phyloP scores from a whole-genome alignment of 2,888 invertebrate genomes.

The Platypus cylindrus region DNA sequence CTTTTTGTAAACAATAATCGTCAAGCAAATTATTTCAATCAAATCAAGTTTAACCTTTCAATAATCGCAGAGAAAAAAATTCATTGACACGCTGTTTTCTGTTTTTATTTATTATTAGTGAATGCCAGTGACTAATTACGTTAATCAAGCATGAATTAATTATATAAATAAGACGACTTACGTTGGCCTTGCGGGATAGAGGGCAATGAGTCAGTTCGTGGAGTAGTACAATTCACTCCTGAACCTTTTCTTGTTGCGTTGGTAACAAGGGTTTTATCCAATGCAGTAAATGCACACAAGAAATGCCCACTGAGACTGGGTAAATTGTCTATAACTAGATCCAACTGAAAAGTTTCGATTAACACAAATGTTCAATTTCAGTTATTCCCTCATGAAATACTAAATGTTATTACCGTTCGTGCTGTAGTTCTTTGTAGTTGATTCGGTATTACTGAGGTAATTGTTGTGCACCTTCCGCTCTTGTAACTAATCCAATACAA shows the following conservation, averaged over 20 bases:
- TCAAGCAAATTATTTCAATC: no score
- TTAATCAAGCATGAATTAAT: neutral
- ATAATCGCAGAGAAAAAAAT: no score
- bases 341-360: constrained; percentile 48
- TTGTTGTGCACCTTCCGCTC: constrained; percentile 92
- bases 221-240: constrained; percentile 91
- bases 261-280: constrained; percentile 79
- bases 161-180: constrained; percentile 33
- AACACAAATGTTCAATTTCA: neutral
- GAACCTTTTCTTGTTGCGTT: constrained; percentile 83
- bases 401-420: constrained; percentile 47
- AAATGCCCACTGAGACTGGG: constrained; percentile 83
- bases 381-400: constrained; percentile 2
- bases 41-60: no score
- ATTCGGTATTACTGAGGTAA: constrained; percentile 82
- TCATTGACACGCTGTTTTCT: neutral
- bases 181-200: constrained; percentile 84
- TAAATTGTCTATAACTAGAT: constrained; percentile 89
- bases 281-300: constrained; percentile 85
- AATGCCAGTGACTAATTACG: no score
- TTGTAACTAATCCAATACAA: constrained; percentile 94
- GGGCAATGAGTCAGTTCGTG: constrained; percentile 83
- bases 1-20: no score
- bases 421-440: constrained; percentile 88
- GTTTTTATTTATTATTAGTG: no score